Base-by-base conservation (phyloP, 2,888 invertebrate genomes). In the Pilophorus perplexus region DNA sequence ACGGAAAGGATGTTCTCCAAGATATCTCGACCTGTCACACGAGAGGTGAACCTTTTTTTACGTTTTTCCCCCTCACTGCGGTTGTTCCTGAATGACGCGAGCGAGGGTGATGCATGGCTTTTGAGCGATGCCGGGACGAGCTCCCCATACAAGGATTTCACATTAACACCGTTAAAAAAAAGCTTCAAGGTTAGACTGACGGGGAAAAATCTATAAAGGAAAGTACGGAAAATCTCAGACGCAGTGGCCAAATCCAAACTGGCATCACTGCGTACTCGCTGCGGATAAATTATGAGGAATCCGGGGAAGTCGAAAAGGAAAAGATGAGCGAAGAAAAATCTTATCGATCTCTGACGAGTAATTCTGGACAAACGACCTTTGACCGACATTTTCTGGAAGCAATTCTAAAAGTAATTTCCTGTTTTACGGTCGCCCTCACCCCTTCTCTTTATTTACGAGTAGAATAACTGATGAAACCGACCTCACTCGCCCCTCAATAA, bases 361-460 rank as follows among this genome's bases (percentile, higher is more conserved):
- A 59, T 59, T 59, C 59, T 16, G 42, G 14, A 59, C 42, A 59
- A 59, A 59, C 59, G 59, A 59, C 59, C 59, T n/a, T 25, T 59
- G 59, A 59, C 59, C 59, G 59, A 59, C 59, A 59, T 59, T 59
- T 59, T 38, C 59, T 59, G 59, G 59, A 59, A 59, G 59, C 59
- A 59, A 59, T 59, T 59, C 59, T 42, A 42, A 42, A 59, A 59
- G 59, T 59, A 59, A 59, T 59, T 59, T 42, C 59, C 59, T 59
- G 59, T 59, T 59, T 59, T 59, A 59, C 59, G 59, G 59, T 59
- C 59, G n/a, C 59, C 20, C 25, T 42, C 18, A n/a, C 37, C 18
- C 38, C 59, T 33, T 40, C 42, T 42, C 27, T 59, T 59, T 59
- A 59, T 59, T 59, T 42, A 59, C 59, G 59, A 23, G 38, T 23